Evolutionary conservation across 2,797 vertebrate genomes (phyloP), one percentile per base, ranked within the genome.

Genomic region (Typhlichthys subterraneus): DNA sequence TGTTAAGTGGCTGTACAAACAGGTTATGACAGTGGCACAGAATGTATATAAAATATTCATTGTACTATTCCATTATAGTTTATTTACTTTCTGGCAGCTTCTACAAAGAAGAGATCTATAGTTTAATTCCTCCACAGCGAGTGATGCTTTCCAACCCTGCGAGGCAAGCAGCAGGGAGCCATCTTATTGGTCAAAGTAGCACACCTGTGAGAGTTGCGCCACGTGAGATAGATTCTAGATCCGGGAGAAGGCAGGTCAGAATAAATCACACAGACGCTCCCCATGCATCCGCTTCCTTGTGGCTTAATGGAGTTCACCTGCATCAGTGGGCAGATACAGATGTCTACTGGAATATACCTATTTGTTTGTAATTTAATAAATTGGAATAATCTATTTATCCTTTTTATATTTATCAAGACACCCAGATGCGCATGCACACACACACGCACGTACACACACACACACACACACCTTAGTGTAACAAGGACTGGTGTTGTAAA

Each of bases 141-240:
- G 8, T n/a, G n/a, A 10, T 48, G 85, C 91, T 84, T 77, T 87
- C 77, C 79, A 77, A 72, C 85, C 90, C 89, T 79, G 65, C 84
- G 72, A 59, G 77, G 79, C 55, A 15, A 88, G 77, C 78, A 84
- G 77, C 78, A 84, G 72, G 87, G 88, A 87, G 75, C 71, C 72
- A 85, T 88, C 85, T 73, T 90, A 92, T 93, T 93, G 93, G 91
- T 93, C 93, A 93, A 87, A 87, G 82, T 9, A n/a, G 77, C 75
- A 60, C 87, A 93, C 92, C 93, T 93, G 90, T 84, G 88, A 91
- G 91, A 90, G 83, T 88, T 89, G 83, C 81, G 75, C 63, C 33
- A 75, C 79, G 91, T 48, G 46, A 93, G 92, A 93, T 92, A 91
- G 91, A 93, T 94, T 91, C 87, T 89, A 86, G 80, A 77, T 72